Conservation (phyloP, 2,888 invertebrate species). For the Drosophila merina region DNA sequence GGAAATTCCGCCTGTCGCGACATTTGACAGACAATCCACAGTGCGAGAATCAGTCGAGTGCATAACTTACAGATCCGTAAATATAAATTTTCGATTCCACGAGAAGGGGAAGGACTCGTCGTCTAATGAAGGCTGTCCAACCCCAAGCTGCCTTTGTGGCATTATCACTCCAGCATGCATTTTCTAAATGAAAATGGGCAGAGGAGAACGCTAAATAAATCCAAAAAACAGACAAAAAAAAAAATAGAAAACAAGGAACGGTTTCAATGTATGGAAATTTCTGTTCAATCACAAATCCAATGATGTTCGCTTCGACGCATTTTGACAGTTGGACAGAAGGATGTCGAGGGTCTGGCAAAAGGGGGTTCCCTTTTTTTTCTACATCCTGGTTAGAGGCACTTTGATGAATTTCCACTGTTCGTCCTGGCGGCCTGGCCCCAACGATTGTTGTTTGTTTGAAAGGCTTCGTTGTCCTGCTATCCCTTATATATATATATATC, state of each 20-base stretch:
- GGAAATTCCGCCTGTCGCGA: constrained; percentile 34
- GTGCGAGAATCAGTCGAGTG: constrained; percentile 80
- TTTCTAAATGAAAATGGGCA: constrained; percentile 64
- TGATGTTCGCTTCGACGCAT: constrained; percentile 83
- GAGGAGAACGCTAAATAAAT: neutral
- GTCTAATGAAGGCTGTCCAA: constrained; percentile 66
- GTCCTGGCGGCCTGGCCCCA: constrained; percentile 24
- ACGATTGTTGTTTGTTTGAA: constrained; percentile 71
- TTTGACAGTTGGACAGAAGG: constrained; percentile 79
- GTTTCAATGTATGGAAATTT: constrained; percentile 80
- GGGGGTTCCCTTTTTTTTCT: neutral
- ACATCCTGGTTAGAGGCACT: constrained; percentile 41
- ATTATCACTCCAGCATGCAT: constrained; percentile 77
- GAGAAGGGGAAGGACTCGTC: neutral
- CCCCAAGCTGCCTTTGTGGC: constrained; percentile 27
- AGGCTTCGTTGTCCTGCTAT: constrained; percentile 48
- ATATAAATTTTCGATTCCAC: constrained; percentile 70
- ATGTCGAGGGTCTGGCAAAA: neutral
- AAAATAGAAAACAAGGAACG: constrained; percentile 23
- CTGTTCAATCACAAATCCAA: constrained; percentile 81
- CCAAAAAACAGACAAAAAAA: constrained; percentile 1
- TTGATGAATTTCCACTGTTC: constrained; percentile 67
- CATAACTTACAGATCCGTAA: constrained; percentile 82
- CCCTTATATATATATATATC: constrained; percentile 5
- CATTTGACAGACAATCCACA: constrained; percentile 56